These are phyloP conservation scores for Myripristis murdjan DNA, from an alignment of 2,797 vertebrate species.

Conservation along the genomic window DNA sequence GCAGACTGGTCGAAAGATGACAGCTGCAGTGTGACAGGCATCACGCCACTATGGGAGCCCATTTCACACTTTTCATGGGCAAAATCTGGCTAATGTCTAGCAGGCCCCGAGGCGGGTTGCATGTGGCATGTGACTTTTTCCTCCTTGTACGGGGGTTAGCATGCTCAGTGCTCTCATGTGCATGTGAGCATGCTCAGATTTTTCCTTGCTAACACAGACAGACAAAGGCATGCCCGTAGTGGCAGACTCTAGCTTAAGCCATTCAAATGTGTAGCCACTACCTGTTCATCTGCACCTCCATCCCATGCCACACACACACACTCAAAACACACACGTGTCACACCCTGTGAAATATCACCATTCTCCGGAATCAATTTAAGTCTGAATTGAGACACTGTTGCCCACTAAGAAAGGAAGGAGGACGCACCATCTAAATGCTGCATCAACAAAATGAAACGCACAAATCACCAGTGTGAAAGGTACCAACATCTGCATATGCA, in stretches of 20 bases:
- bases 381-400: constrained; percentile 30
- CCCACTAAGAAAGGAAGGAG: constrained; percentile 19
- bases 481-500: constrained; percentile 11
- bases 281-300: constrained; percentile 24
- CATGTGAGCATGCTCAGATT: constrained; percentile 67
- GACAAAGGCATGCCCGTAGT: constrained; percentile 52
- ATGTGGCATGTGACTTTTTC: neutral
- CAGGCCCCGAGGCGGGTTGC: neutral
- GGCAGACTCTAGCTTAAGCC: constrained; percentile 38
- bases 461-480: constrained; percentile 21
- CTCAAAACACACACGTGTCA: constrained; percentile 19
- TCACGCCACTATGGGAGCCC: constrained; percentile 16
- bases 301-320: constrained; percentile 43
- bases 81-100: constrained; percentile 11
- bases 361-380: constrained; percentile 36
- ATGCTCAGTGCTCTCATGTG: constrained; percentile 20
- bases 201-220: constrained; percentile 68
- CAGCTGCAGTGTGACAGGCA: constrained; percentile 12
- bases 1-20: constrained; percentile 11
- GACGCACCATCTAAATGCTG: neutral
- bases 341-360: constrained; percentile 41
- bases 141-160: constrained; percentile 1
- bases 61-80: constrained; percentile 23
- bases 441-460: constrained; percentile 31
- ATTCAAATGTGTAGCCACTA: constrained; percentile 35